Percentiles rank a stretch among this genome's conserved stretches.
These are phyloP conservation scores for Brevipalpus yothersi DNA, from an alignment of 1,140 invertebrate genomes.

Conservation along the genomic window DNA sequence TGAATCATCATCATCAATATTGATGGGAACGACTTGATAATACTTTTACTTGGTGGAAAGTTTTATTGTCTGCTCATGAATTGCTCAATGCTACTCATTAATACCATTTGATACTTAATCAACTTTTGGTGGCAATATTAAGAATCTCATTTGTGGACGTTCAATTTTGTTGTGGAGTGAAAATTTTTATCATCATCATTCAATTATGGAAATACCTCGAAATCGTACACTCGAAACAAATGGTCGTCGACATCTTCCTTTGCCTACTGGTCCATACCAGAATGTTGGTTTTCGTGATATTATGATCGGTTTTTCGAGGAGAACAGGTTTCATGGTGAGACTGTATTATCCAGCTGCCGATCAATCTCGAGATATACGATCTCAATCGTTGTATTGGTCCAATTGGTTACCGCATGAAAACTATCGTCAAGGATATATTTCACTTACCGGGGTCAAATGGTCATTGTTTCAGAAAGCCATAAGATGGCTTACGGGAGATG, in stretches of 20 bases:
- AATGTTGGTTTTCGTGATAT: conserved; percentile 13
- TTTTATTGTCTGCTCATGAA: too few species aligned
- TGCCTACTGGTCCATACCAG: conserved; percentile 11
- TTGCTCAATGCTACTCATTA: too few species aligned
- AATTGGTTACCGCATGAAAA: conserved; percentile 30
- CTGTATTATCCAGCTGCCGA: conserved; percentile 13
- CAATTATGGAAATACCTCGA: not conserved
- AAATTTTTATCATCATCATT: too few species aligned
- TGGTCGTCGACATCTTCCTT: conserved; percentile 8
- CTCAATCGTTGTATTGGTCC: conserved; percentile 24
- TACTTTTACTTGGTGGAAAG: too few species aligned
- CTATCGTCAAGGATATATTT: conserved; percentile 28
- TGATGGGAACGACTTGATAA: too few species aligned
- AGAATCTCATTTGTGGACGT: too few species aligned
- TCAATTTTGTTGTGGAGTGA: too few species aligned
- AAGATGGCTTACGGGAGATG: conserved; percentile 25
- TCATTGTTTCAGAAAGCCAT: conserved; percentile 23
- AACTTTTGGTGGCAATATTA: too few species aligned
- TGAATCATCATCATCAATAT: too few species aligned
- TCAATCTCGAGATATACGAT: conserved; percentile 14
- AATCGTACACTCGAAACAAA: conserved; percentile 1
- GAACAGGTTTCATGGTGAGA: conserved; percentile 11
- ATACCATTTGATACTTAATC: too few species aligned
- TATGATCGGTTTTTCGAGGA: conserved; percentile 12
- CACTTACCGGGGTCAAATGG: conserved; percentile 24